These are phyloP conservation scores for Patiria miniata DNA, from an alignment of 35 echinoderm and acorn worm genomes.

Conservation along the genomic window DNA sequence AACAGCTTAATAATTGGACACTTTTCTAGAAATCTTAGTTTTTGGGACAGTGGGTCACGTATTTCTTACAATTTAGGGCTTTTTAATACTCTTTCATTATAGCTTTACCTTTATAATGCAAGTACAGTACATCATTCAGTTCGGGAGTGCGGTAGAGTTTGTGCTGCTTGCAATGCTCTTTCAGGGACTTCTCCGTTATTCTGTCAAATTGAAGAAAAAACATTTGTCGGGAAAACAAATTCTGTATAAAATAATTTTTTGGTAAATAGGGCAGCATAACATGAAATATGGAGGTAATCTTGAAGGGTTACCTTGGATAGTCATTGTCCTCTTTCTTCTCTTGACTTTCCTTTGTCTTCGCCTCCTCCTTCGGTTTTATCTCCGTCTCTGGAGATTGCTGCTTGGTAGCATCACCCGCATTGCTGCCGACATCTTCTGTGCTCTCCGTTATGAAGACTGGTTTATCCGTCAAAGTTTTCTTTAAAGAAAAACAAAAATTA, in stretches of 20 bases:
- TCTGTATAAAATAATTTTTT: not conserved
- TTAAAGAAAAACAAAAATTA: no score
- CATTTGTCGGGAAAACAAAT: not conserved
- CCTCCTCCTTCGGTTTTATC: no score
- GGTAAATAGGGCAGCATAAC: not conserved
- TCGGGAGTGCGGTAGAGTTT: constrained; percentile 89
- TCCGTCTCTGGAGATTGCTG: no score
- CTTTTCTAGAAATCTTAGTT: no score
- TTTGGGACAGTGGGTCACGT: no score
- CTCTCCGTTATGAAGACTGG: no score
- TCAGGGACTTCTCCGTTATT: constrained; percentile 76
- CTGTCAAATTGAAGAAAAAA: constrained; percentile 39
- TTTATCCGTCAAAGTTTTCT: no score
- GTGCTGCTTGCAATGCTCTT: constrained; percentile 74
- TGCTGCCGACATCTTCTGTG: no score
- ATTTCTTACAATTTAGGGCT: no score
- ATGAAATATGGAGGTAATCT: not conserved
- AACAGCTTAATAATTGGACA: no score
- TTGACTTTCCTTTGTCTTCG: not conserved
- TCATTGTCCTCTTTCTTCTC: constrained; percentile 52
- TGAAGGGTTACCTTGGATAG: constrained; percentile 48
- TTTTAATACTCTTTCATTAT: no score
- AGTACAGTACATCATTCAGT: constrained; percentile 91
- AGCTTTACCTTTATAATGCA: constrained; percentile 90
- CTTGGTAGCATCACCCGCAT: no score